Evolutionary conservation across 2,113 vertebrate genomes (phyloP).

Genomic region (Syrmaticus mikado): DNA sequence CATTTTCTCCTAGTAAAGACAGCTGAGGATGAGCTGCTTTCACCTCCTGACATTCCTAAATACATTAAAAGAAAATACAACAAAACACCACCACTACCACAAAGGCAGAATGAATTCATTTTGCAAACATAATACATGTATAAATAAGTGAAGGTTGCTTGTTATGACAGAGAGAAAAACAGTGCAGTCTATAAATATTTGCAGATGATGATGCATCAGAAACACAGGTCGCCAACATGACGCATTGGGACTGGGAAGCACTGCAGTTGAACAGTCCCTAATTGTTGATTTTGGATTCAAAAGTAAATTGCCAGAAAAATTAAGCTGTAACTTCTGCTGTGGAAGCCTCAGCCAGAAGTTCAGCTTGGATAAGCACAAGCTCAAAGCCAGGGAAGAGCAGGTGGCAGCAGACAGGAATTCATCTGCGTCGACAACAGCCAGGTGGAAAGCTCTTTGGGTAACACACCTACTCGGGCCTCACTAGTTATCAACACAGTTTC

Average conservation of each 20-base stretch:
- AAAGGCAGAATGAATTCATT: neutral
- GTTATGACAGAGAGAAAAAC: neutral
- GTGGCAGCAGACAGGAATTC: neutral
- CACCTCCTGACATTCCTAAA: neutral
- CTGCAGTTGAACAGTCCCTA: neutral
- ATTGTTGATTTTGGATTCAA: neutral
- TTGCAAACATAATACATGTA: neutral
- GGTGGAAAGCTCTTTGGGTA: neutral
- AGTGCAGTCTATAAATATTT: neutral
- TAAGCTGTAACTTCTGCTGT: neutral
- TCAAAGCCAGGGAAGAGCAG: neutral
- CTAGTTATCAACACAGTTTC: neutral
- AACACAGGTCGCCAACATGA: neutral
- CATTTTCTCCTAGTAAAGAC: neutral
- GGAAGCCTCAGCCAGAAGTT: neutral
- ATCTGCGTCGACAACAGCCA: neutral
- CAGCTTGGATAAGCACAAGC: neutral
- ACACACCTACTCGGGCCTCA: neutral
- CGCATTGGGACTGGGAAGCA: neutral
- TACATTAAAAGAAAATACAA: neutral
- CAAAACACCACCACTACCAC: neutral
- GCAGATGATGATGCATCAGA: neutral
- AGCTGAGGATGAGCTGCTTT: neutral
- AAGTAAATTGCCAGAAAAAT: constrained; percentile 2
- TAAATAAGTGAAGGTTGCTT: neutral